Base-by-base conservation (phyloP, 30 jellyfish, hydroid and myxozoan species). In the Aurelia aurita complex sp. Pacific region DNA sequence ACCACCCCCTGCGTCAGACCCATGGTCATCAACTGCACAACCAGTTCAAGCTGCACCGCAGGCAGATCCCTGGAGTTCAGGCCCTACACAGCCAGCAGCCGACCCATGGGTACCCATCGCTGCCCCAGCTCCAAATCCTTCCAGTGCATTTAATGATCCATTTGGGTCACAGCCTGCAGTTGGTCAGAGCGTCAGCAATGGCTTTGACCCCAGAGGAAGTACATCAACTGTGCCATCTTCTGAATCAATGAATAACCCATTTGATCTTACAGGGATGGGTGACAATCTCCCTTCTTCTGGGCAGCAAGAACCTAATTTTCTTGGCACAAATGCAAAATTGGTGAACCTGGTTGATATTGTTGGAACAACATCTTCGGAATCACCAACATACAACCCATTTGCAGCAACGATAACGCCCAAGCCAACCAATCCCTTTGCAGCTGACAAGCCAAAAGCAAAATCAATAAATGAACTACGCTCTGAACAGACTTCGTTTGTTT, bases 391-490 rank as follows among this genome's bases (percentile, higher is more conserved):
- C 15, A 89, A 89, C 66, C 97, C 97, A 36, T 89, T 89, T 80
- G 93, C 91, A 76, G 62, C 96, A 8, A 78, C 91, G 1, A 74
- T 80, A 13, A 75, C 89, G n/a, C 88, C 96, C 5, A 87, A 81
- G 51, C 86, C 90, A 35, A 84, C 97, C 12, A 94, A 94, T 78
- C 99, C 99, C 1, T 94, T 94, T 72, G 77, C 88, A 53, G 97
- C 82, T 63, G 99, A 94, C n/a, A 94, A 94, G 67, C 97, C 99
- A 29, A 94, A 94, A 85, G 98, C 99, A 2, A 94, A 94, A 78
- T 94, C 99, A 10, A 94, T 94, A 43, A 94, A 94, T 67, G 99
- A 94, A 89, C 86, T 94, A 14, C 88, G 99, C 61, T 80, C 83
- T 2, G 77, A 81, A 76, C 96, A 94, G 70, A 83, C 86, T 8